Conservation (phyloP, 2,797 vertebrate species). For the Galagoides demidoff region DNA sequence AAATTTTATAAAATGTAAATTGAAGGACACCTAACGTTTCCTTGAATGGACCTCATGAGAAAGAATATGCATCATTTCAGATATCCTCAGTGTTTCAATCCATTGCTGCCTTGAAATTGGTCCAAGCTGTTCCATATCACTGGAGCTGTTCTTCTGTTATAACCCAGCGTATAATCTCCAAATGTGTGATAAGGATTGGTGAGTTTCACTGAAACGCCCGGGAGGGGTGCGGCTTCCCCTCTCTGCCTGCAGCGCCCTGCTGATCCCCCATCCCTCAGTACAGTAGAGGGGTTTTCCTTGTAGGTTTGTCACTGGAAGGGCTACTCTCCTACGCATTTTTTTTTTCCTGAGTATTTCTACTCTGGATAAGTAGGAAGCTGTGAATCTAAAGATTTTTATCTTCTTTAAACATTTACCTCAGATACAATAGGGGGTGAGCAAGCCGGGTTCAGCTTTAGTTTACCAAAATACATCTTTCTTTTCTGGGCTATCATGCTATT, state of each 20-base stretch:
- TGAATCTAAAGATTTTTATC: background rate
- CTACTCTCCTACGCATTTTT: background rate
- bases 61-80: background rate
- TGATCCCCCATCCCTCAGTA: background rate
- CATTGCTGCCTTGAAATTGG: background rate
- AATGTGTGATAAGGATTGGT: background rate
- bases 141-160: background rate
- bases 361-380: rapidly evolving
- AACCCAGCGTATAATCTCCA: background rate
- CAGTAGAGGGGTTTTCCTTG: background rate
- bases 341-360: rapidly evolving
- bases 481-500: background rate
- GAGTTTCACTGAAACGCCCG: background rate
- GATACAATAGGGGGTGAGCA: background rate
- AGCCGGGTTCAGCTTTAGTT: background rate
- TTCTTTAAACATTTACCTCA: background rate
- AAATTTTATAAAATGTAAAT: background rate
- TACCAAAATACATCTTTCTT: background rate
- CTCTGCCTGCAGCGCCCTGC: background rate
- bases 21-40: background rate
- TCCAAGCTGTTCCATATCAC: background rate
- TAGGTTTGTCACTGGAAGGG: background rate
- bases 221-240: background rate
- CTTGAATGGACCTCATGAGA: background rate
- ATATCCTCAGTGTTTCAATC: background rate